A percentile compares a stretch with the other conserved stretches of the same genome.
These are phyloP conservation scores for Andrena fulva DNA, from an alignment of 2,888 invertebrate genomes.

Conservation along the genomic window DNA sequence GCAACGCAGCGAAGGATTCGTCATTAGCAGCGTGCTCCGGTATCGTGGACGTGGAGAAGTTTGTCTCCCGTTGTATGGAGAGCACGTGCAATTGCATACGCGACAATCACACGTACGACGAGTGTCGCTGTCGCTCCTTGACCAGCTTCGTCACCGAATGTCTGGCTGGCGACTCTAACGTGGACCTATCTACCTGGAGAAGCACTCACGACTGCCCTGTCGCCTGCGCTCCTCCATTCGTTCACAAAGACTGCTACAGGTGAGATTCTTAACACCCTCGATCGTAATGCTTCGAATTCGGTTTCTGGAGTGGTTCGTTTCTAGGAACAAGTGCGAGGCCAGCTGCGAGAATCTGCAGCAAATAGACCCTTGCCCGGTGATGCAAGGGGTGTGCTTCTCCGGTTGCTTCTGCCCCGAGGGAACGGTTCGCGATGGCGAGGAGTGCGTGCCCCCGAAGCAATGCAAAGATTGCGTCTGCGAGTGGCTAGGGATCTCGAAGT, in stretches of 20 bases:
- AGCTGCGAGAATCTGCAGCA: conserved; percentile 89
- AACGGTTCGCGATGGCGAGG: conserved; percentile 88
- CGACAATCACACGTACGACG: conserved; percentile 79
- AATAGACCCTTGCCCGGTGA: conserved; percentile 87
- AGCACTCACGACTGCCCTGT: conserved; percentile 90
- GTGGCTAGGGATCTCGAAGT: conserved; percentile 92
- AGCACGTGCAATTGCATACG: conserved; percentile 91
- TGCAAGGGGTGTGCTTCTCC: conserved; percentile 90
- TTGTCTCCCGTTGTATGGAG: conserved; percentile 91
- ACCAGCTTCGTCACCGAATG: conserved; percentile 91
- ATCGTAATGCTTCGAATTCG: not conserved
- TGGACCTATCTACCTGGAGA: conserved; percentile 90
- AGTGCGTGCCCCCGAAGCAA: conserved; percentile 89
- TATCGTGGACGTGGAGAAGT: conserved; percentile 89
- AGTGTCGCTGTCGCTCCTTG: conserved; percentile 90
- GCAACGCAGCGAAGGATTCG: conserved; percentile 89
- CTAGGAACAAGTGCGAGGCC: conserved; percentile 88
- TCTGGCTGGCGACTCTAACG: conserved; percentile 87
- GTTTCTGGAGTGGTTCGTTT: conserved; percentile 2
- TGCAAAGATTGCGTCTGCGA: conserved; percentile 92
- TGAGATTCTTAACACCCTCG: conserved; percentile 75
- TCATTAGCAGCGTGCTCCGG: conserved; percentile 89
- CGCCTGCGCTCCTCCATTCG: conserved; percentile 90
- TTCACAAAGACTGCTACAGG: conserved; percentile 93
- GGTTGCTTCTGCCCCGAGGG: conserved; percentile 95